Evolutionary conservation across 2,797 vertebrate species (phyloP).

Genomic region (Gymnodraco acuticeps): DNA sequence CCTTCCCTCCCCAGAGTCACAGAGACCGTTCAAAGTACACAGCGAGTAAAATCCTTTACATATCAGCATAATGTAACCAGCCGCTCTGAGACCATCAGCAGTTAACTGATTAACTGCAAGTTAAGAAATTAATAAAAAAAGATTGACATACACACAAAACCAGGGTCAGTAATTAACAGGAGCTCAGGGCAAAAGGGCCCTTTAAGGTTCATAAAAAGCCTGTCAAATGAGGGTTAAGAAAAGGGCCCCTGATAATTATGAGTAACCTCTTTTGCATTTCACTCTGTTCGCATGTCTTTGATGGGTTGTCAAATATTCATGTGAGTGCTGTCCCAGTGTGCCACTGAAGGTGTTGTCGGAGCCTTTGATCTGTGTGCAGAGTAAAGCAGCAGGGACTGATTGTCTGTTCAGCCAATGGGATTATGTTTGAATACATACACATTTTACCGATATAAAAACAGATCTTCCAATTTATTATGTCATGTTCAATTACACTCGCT

Average conservation of each 20-base stretch:
- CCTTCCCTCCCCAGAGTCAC: background rate
- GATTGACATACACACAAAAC: conserved; percentile 45
- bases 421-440: conserved; percentile 4
- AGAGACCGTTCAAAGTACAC: conserved; percentile 41
- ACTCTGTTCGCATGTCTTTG: conserved; percentile 48
- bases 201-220: conserved; percentile 58
- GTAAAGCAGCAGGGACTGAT: conserved; percentile 7
- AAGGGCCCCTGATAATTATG: conserved; percentile 45
- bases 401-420: background rate
- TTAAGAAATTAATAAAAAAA: conserved; percentile 43
- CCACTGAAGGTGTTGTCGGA: conserved; percentile 40
- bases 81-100: background rate
- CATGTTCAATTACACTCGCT: background rate
- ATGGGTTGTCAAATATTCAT: conserved; percentile 67
- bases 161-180: conserved; percentile 63
- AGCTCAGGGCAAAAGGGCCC: conserved; percentile 40
- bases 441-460: background rate
- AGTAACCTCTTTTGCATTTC: conserved; percentile 35
- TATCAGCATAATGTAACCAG: conserved; percentile 34
- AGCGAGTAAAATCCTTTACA: conserved; percentile 7
- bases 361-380: conserved; percentile 53
- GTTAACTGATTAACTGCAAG: conserved; percentile 55
- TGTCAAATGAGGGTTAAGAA: conserved; percentile 42
- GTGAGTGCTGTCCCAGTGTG: conserved; percentile 38
- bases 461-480: background rate